phyloP scores from a whole-genome alignment of 2,888 invertebrate genomes.

The Reticulitermes lucifugus region DNA sequence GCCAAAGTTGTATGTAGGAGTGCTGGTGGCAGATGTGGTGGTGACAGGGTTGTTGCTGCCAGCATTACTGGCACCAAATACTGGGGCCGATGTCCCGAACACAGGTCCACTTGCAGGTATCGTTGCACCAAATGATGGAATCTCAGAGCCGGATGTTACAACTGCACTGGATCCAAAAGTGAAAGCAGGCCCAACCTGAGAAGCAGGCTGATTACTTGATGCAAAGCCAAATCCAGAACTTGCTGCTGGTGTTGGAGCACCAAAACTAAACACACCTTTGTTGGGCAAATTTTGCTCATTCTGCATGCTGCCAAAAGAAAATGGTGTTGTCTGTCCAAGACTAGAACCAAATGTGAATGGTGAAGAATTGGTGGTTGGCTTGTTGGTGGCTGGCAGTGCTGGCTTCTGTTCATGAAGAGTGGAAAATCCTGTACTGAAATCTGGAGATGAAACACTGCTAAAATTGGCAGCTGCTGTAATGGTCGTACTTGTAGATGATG shows the following conservation, averaged over 20 bases:
- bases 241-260: not conserved
- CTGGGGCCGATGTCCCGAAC: not conserved
- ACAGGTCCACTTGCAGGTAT: not conserved
- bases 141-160: not conserved
- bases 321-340: constrained; percentile 22
- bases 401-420: constrained; percentile 18
- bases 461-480: constrained; percentile 19
- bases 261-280: constrained; percentile 38
- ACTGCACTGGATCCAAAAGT: constrained; percentile 41
- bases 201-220: not conserved
- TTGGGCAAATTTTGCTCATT: not conserved
- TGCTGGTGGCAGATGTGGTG: not conserved
- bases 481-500: not conserved
- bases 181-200: constrained; percentile 21
- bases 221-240: constrained; percentile 29
- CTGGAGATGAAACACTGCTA: constrained; percentile 20
- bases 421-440: constrained; percentile 23
- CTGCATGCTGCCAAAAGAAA: constrained; percentile 33
- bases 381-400: not conserved
- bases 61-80: constrained; percentile 9
- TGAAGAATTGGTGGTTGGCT: not conserved
- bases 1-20: constrained; percentile 44
- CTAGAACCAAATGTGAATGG: constrained; percentile 36
- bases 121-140: constrained; percentile 20
- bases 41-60: not conserved